A percentile compares a stretch with the other conserved stretches of the same genome.
Evolutionary conservation across 35 echinoderm and acorn worm genomes (phyloP).

Genomic region (Chiridota heheva): DNA sequence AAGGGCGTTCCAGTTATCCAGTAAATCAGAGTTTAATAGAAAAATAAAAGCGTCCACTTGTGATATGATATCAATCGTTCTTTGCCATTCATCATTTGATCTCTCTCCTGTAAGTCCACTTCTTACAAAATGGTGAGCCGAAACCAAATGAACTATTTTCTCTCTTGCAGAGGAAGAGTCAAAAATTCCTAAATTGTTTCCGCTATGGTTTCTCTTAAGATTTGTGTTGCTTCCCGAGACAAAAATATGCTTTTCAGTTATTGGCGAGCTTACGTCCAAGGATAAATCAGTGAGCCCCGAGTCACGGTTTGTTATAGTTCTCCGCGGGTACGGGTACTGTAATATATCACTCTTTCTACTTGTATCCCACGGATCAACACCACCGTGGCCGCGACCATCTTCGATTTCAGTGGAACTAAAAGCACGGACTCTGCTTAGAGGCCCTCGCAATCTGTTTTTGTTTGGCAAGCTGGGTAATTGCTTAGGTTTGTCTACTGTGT

Average conservation of each 20-base stretch:
- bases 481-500: too few relatives aligned
- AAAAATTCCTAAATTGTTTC: conserved; percentile 4
- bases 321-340: too few relatives aligned
- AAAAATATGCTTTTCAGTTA: conserved; percentile 38
- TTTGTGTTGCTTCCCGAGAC: background rate
- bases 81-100: too few relatives aligned
- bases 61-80: conserved; percentile 20
- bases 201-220: conserved; percentile 19
- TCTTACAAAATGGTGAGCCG: conserved; percentile 29
- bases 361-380: too few relatives aligned
- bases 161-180: conserved; percentile 16
- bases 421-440: too few relatives aligned
- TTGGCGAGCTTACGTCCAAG: conserved; percentile 15
- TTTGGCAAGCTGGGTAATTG: too few relatives aligned
- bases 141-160: background rate
- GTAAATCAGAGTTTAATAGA: conserved; percentile 2
- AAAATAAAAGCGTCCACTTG: conserved; percentile 34
- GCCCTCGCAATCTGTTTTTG: too few relatives aligned
- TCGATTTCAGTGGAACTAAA: too few relatives aligned
- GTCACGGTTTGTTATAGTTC: conserved; percentile 29
- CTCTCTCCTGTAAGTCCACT: too few relatives aligned
- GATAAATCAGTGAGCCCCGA: conserved; percentile 37
- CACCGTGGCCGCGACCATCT: too few relatives aligned
- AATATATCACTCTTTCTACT: too few relatives aligned
- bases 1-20: conserved; percentile 4